Percentiles rank a stretch among this genome's conserved stretches.
phyloP scores from a whole-genome alignment of 1,140 invertebrate species.

The Ceratosolen solmsi region DNA sequence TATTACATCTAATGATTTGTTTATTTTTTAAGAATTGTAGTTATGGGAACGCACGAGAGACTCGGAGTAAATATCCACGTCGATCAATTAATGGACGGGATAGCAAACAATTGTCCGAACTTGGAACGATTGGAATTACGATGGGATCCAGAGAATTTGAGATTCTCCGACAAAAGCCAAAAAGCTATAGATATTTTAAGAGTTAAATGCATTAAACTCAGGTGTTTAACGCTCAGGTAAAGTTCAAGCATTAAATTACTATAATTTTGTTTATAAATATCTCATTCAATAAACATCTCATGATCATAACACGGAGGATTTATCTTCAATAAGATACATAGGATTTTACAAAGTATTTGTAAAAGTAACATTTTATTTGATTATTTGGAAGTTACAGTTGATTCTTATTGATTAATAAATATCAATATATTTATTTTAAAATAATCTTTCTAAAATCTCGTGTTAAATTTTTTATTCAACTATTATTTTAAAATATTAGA shows the following conservation, averaged over 20 bases:
- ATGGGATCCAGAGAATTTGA: slow-evolving; percentile 98
- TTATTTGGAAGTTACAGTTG: too few relatives aligned
- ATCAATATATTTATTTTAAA: too few relatives aligned
- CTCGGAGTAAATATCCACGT: slow-evolving; percentile 97
- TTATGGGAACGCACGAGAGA: slow-evolving; percentile 97
- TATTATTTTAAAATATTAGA: too few relatives aligned
- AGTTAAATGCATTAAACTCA: slow-evolving; percentile 90
- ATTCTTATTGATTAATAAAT: too few relatives aligned
- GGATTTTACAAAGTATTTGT: background rate
- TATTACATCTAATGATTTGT: background rate
- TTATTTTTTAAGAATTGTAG: slow-evolving; percentile 84
- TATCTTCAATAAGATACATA: too few relatives aligned
- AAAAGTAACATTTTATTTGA: background rate
- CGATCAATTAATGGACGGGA: slow-evolving; percentile 97
- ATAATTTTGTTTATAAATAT: background rate
- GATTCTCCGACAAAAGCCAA: slow-evolving; percentile 99
- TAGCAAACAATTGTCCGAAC: slow-evolving; percentile 92
- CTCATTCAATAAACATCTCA: too few relatives aligned
- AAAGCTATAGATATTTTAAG: slow-evolving; percentile 94
- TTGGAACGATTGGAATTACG: slow-evolving; percentile 94
- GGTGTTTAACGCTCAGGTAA: slow-evolving; percentile 88
- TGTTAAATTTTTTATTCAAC: too few relatives aligned
- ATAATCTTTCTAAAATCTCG: too few relatives aligned
- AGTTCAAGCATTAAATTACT: slow-evolving; percentile 20
- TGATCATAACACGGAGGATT: too few relatives aligned